Conservation (phyloP, 1,140 invertebrate species). For the Spodoptera litura region DNA sequence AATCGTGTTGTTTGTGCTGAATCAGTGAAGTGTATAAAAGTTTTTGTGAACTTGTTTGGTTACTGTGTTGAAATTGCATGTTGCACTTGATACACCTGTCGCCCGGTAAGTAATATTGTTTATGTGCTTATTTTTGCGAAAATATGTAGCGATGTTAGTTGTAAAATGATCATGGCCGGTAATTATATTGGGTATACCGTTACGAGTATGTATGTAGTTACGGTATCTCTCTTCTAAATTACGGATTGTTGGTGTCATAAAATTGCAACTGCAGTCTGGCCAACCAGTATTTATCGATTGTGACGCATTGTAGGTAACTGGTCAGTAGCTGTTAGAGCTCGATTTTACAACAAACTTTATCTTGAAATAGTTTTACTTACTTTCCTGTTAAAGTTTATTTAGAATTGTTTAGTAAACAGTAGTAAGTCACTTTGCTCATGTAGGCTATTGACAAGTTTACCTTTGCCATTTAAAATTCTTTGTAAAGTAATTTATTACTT, state of each 20-base stretch:
- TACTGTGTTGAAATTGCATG: slow-evolving; percentile 56
- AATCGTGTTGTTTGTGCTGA: slow-evolving; percentile 47
- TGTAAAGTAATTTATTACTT: no score
- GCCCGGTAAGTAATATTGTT: slow-evolving; percentile 70
- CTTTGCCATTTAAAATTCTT: background rate
- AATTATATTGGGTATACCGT: slow-evolving; percentile 35
- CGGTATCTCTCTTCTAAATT: slow-evolving; percentile 27
- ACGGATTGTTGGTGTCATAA: slow-evolving; percentile 50
- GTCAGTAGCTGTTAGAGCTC: slow-evolving; percentile 30
- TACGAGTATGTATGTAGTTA: slow-evolving; percentile 30
- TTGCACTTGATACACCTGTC: slow-evolving; percentile 67
- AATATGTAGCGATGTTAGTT: slow-evolving; percentile 12
- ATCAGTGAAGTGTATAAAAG: slow-evolving; percentile 55
- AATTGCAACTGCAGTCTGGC: slow-evolving; percentile 68
- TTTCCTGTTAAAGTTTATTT: slow-evolving; percentile 20
- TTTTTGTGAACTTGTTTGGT: slow-evolving; percentile 50
- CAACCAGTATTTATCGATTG: slow-evolving; percentile 78
- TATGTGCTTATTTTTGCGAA: slow-evolving; percentile 54
- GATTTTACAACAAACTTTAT: slow-evolving; percentile 37
- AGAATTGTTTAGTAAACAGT: slow-evolving; percentile 3
- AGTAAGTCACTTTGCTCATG: background rate
- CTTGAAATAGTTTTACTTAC: slow-evolving; percentile 15
- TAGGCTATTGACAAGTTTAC: background rate
- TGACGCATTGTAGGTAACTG: slow-evolving; percentile 59
- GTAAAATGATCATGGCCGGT: background rate